Evolutionary conservation across 2,113 vertebrate genomes (phyloP), one percentile per base, ranked within the genome.

Genomic region (Xerus inauris): DNA sequence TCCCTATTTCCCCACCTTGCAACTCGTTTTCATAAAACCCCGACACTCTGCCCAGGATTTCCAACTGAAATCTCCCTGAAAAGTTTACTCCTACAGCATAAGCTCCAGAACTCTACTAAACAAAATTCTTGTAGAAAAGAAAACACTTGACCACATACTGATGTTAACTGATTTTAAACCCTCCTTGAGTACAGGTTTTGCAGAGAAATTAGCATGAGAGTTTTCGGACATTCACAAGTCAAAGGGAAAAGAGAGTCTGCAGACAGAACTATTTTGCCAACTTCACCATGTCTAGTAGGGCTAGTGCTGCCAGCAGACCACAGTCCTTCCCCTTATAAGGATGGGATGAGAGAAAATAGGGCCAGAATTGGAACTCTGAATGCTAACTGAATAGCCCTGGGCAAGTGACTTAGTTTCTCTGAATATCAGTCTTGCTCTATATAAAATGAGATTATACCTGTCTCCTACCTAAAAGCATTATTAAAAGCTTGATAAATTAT

Each of bases 401-500:
- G 65, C 45, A 64, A 67, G 30, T 11, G 13, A 3, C 11, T 79
- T 71, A 38, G 22, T 12, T 51, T 57, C 49, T 94, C 89, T 69
- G 38, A 90, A 10, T 28, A 1, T 81, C n/a, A 13, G 1, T 90
- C 87, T 90, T 32, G 26, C 75, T 72, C 67, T 81, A 0, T 49
- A 57, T 45, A 75, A 76, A 62, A 64, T 76, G 42, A 85, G 19
- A 5, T 57, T 72, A 57, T n/a, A 51, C 11, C 5, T 79, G n/a
- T 26, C 62, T 87, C 32, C 42, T 45, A 62, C 20, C 22, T 93
- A 59, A n/a, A 3, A 94, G 9, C 67, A 54, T 40, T 59, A 83
- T 62, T 51, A 87, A 35, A 13, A 89, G 19, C 20, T 94, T 87
- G 81, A 49, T 72, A 75, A 67, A 76, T 67, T 81, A 88, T 5